Base-by-base conservation (phyloP, 2,888 invertebrate genomes). In the Zeuzera pyrina region DNA sequence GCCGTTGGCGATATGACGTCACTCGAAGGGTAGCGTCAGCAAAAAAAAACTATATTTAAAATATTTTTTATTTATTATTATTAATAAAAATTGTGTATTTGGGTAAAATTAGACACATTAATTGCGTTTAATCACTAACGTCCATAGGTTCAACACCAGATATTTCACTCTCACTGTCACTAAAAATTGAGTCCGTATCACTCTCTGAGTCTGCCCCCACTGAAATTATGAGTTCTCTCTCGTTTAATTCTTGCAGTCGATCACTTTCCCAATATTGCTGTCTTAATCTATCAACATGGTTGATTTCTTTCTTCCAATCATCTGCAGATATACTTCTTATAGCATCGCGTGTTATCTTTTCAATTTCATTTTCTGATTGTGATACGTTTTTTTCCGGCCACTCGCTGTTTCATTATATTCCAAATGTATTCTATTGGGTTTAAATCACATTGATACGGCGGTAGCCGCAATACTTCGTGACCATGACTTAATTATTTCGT, bases 371-470 rank as follows among this genome's bases (percentile, higher is more conserved):
- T 39, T 52, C 47, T 6, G 41, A 45, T 26, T 53, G 50, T 12
- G 16, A 13, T 6, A 52, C 13, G 24, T 53, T 51, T 48, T 52
- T 49, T 13, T 8, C n/a, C 51, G 36, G 48, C 47, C 39, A 52
- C 47, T 35, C 45, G 43, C 38, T 45, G 48, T 13, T 51, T 48
- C 2, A 49, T 30, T 15, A 49, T 29, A 36, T 49, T 48, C 45
- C 49, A 48, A 3, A 49, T 41, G 10, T 48, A 48, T 37, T 39
- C 34, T n/a, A 40, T 40, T 6, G 28, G 32, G 29, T 37, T 41
- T 30, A 36, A 27, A 29, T n/a, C 23, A 27, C 27, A 32, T n/a
- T 32, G 32, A 15, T 32, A 32, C 13, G 27, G 32, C 12, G 32
- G 27, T n/a, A 32, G 16, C 13, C 25, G 15, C 12, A 27, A 12